A percentile compares a stretch with the other conserved stretches of the same genome.
Conservation (phyloP, 1,140 invertebrate species). For the Drosophila seguyi region DNA sequence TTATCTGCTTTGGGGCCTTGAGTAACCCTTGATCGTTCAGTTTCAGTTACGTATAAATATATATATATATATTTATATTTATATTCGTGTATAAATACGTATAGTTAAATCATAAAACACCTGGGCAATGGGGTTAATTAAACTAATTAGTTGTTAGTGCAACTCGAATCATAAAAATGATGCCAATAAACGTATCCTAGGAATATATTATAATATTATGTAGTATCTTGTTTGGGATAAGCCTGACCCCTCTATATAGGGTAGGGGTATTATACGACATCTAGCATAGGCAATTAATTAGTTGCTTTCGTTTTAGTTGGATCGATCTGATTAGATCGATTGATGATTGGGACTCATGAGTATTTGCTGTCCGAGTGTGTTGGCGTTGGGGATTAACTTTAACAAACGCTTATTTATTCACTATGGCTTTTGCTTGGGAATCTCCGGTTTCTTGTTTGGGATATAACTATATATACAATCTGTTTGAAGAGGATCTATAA, state of each 20-base stretch:
- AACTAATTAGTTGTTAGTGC: conserved; percentile 51
- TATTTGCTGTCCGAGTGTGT: conserved; percentile 22
- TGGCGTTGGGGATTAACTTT: conserved; percentile 45
- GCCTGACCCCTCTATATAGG: not conserved
- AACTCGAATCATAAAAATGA: conserved; percentile 37
- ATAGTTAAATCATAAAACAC: conserved; percentile 69
- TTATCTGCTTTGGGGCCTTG: conserved; percentile 31
- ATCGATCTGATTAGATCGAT: conserved; percentile 32
- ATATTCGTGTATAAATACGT: conserved; percentile 45
- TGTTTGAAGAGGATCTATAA: not conserved
- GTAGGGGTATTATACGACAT: conserved; percentile 76
- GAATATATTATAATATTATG: conserved; percentile 25
- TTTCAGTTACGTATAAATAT: conserved; percentile 54
- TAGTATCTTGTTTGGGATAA: conserved; percentile 36
- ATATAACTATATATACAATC: conserved; percentile 50
- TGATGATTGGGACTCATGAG: conserved; percentile 45
- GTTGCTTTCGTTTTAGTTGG: conserved; percentile 76
- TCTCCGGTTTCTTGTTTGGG: not conserved
- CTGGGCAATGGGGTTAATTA: conserved; percentile 30
- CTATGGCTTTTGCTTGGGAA: conserved; percentile 25
- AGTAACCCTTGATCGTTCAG: conserved; percentile 56
- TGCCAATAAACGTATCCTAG: conserved; percentile 41
- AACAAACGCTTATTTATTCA: conserved; percentile 59
- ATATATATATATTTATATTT: conserved; percentile 22
- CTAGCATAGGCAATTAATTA: conserved; percentile 79